Percentiles rank a stretch among this genome's conserved stretches.
Evolutionary conservation across 1,140 invertebrate species (phyloP).

Genomic region (Drosophila murphyi): DNA sequence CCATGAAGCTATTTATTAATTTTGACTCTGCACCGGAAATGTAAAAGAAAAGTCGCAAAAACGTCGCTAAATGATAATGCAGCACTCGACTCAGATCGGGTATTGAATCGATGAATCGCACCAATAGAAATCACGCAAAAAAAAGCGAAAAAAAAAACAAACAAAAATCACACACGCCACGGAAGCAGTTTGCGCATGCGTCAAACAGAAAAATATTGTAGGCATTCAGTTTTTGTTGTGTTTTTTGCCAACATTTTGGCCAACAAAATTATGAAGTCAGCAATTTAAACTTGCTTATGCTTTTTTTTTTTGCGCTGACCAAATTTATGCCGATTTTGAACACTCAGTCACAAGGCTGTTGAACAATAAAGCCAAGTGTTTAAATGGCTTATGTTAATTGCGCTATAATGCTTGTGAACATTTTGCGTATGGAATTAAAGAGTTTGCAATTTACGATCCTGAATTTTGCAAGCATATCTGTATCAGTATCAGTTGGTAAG

Average conservation of each 20-base stretch:
- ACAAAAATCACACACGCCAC: slow-evolving; percentile 25
- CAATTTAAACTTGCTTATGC: slow-evolving; percentile 39
- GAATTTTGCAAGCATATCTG: background rate
- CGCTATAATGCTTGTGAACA: slow-evolving; percentile 55
- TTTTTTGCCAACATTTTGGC: slow-evolving; percentile 14
- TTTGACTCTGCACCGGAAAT: slow-evolving; percentile 74
- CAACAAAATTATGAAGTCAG: slow-evolving; percentile 60
- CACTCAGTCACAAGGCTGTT: slow-evolving; percentile 18
- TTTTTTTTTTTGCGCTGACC: slow-evolving; percentile 32
- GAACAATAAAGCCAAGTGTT: slow-evolving; percentile 68
- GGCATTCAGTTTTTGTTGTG: slow-evolving; percentile 34
- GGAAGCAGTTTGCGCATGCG: slow-evolving; percentile 51
- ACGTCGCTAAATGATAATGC: slow-evolving; percentile 75
- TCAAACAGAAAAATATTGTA: slow-evolving; percentile 51
- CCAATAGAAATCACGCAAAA: slow-evolving; percentile 54
- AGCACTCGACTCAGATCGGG: slow-evolving; percentile 38
- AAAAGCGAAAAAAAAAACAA: slow-evolving; percentile 32
- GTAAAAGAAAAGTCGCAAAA: slow-evolving; percentile 65
- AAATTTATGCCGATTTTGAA: slow-evolving; percentile 58
- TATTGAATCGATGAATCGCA: slow-evolving; percentile 20
- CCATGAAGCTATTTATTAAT: slow-evolving; percentile 78
- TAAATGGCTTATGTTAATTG: slow-evolving; percentile 53
- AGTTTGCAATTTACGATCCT: slow-evolving; percentile 19
- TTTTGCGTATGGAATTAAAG: slow-evolving; percentile 48
- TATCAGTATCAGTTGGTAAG: slow-evolving; percentile 19